Evolutionary conservation across 2,888 invertebrate genomes (phyloP), one percentile per base, ranked within the genome.

Genomic region (Andrena bucephala): DNA sequence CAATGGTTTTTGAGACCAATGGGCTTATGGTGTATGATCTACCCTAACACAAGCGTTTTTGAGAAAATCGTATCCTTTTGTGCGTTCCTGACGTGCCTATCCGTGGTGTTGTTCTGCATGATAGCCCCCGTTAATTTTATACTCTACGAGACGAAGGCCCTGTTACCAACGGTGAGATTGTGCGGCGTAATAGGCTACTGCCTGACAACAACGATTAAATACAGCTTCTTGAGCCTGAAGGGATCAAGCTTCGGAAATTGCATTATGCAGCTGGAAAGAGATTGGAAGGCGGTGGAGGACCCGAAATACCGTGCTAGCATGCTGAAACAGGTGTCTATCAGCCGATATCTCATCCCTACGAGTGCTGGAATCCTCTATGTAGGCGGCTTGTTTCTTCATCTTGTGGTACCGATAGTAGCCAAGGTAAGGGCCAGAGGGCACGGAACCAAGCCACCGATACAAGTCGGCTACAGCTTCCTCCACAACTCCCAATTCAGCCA

Each of bases 1-100:
- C 89, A 89, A 7, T 89, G 87, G 81, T 73, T 90, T 8, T 67
- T 91, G 0, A 85, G 78, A 48, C 83, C 87, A 0, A 70, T 92
- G 5, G 92, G 91, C 10, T 76, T 87, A 29, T 90, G 91, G 91
- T 88, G 89, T 0, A n/a, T 66, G 0, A 36, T 72, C 2, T 29
- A 63, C 16, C 27, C 7, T n/a, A 2, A 10, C 13, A 54, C 13
- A 7, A 68, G 63, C 62, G 54, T 1, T 10, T 29, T 20, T 0
- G 50, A 69, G 10, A 63, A 31, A 27, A 0, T 54, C 0, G 3
- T 27, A 2, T 66, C 76, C 6, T 5, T 72, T 2, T 10, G 52
- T 0, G n/a, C 83, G 24, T 31, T 74, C 2, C 0, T 67, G 0
- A 48, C 0, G 27, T 2, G 1, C 1, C 1, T 27, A 27, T 0